These are phyloP conservation scores for Scophthalmus maximus DNA, from an alignment of 2,113 vertebrate species.

Conservation along the genomic window DNA sequence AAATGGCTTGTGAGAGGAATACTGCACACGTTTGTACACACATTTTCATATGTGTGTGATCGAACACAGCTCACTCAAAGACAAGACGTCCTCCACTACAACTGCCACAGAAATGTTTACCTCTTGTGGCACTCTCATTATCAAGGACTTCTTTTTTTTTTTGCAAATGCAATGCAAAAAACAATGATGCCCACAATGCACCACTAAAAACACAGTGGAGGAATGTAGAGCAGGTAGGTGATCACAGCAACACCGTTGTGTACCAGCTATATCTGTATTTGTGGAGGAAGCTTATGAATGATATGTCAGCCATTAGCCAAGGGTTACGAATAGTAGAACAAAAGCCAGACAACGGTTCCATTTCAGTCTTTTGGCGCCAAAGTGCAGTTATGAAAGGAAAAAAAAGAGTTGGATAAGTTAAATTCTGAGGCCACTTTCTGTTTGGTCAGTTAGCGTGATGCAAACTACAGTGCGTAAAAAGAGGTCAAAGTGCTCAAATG, in stretches of 20 bases:
- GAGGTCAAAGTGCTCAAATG: constrained; percentile 50
- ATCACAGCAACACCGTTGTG: constrained; percentile 51
- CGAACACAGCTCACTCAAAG: constrained; percentile 57
- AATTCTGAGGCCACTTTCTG: neutral
- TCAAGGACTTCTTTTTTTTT: constrained; percentile 48
- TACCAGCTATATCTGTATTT: constrained; percentile 40
- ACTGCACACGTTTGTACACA: constrained; percentile 49
- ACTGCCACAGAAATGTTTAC: constrained; percentile 66
- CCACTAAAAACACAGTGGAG: constrained; percentile 53
- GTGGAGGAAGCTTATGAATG: constrained; percentile 51
- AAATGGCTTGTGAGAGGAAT: constrained; percentile 69
- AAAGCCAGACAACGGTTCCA: constrained; percentile 53
- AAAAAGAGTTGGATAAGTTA: neutral
- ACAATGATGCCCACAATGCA: constrained; percentile 57
- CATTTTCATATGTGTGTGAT: constrained; percentile 1
- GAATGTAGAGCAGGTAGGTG: constrained; percentile 62
- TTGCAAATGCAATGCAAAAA: constrained; percentile 76
- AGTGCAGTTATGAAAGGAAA: constrained; percentile 14
- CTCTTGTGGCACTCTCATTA: constrained; percentile 49
- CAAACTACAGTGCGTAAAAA: neutral
- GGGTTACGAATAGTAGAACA: constrained; percentile 46
- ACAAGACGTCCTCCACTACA: constrained; percentile 42
- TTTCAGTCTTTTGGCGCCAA: constrained; percentile 50
- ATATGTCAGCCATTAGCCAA: constrained; percentile 45
- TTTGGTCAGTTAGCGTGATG: neutral